Conservation (phyloP, 2,888 invertebrate species). For the Didymodactylos carnosus region DNA sequence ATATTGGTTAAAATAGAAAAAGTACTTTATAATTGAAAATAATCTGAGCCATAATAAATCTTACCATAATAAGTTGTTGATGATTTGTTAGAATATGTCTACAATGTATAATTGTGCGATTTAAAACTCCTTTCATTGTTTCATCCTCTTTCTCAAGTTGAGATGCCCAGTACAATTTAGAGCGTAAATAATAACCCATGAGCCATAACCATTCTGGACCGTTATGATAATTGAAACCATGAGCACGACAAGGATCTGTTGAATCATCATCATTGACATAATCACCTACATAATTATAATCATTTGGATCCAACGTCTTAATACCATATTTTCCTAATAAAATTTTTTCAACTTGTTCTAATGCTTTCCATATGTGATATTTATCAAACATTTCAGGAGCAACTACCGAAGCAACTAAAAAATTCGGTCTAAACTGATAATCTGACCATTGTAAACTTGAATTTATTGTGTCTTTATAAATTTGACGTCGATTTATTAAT, state of each 20-base stretch:
- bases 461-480: slow-evolving; percentile 70
- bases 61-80: neutral
- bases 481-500: slow-evolving; percentile 52
- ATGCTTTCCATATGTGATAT: slow-evolving; percentile 62
- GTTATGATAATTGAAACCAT: slow-evolving; percentile 95
- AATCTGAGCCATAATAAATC: too few species aligned
- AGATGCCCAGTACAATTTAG: neutral
- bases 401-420: slow-evolving; percentile 69
- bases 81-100: neutral
- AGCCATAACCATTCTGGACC: slow-evolving; percentile 99
- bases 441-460: slow-evolving; percentile 68
- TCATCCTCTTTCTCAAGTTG: too few species aligned
- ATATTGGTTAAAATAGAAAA: too few species aligned
- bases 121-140: too few species aligned
- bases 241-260: slow-evolving; percentile 56
- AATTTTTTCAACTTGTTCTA: slow-evolving; percentile 52
- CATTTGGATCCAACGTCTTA: slow-evolving; percentile 82
- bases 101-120: neutral
- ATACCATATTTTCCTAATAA: slow-evolving; percentile 56
- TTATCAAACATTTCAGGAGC: slow-evolving; percentile 75
- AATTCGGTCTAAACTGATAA: slow-evolving; percentile 83
- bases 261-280: slow-evolving; percentile 86
- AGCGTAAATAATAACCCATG: slow-evolving; percentile 42
- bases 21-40: too few species aligned
- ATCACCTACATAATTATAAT: slow-evolving; percentile 76